Base-by-base conservation (phyloP, 2,888 invertebrate genomes). In the Sialis fuliginosa region DNA sequence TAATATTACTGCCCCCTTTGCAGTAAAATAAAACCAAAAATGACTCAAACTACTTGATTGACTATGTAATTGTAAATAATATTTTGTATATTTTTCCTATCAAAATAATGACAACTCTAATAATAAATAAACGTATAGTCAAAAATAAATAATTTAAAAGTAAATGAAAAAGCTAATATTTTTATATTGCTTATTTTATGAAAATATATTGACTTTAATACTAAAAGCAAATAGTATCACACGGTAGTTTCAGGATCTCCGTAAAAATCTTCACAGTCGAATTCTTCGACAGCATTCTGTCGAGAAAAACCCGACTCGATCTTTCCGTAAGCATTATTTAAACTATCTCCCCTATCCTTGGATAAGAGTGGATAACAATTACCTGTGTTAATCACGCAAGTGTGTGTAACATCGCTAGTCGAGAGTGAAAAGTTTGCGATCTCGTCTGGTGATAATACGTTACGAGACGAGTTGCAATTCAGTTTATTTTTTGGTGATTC, bases 271-370 rank as follows among this genome's bases (percentile, higher is more conserved):
- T 10, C 31, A 9, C 31, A 13, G 7, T 42, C 32, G 1, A 9
- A 13, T 13, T 42, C 42, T 9, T 62, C 62, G 47, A 64, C 46
- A 44, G 61, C 61, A 49, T 62, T 56, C 51, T 63, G 63, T 46
- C 63, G 53, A 12, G 58, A 57, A 32, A 63, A 52, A 42, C 58
- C 59, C n/a, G 58, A 55, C 37, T 58, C 56, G 9, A 58, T 58
- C 32, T 54, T 56, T 46, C 52, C 55, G 33, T 50, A 57, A 42
- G 60, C 49, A 52, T 62, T 63, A 45, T 46, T 49, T 50, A 51
- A 48, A 33, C 49, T 50, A 6, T 52, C 13, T 12, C 32, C 31
- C 42, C 31, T 12, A 10, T 42, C 30, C 22, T 30, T 22, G 6
- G 42, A n/a, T 1, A 42, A 13, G 22, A 42, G 32, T 5, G 13